Evolutionary conservation across 2,888 invertebrate species (phyloP), one percentile per base, ranked within the genome.

Genomic region (Dromius quadrimaculatus): DNA sequence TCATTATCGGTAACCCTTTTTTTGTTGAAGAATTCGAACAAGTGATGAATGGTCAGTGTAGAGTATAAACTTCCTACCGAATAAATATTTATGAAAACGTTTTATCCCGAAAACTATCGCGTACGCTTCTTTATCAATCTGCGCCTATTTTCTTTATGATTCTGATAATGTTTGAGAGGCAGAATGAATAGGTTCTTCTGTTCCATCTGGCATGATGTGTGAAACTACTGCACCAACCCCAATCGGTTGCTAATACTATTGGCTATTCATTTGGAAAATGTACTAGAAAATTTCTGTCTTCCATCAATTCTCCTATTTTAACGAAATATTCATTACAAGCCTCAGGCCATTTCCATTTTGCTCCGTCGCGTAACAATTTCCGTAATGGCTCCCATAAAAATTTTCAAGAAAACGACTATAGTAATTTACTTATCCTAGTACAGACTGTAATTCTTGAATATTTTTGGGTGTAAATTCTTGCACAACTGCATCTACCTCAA

Each of bases 21-120:
- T 57, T 2, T 8, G 23, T 23, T 8, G 15, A 57, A 57, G 28
- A 28, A 57, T 28, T 13, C n/a, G 22, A 9, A 57, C 28, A 8
- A 57, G 32, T 9, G 57, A 28, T 1, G 4, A 8, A 13, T 57
- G 57, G 2, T 57, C 57, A 2, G 57, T 57, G 11, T 11, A 57
- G 11, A 57, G 32, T 2, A 57, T 1, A 57, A 57, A 57, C 28
- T 57, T 57, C 8, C 28, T 6, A 5, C 57, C 57, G 22, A 23
- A 57, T 11, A 57, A 4, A 13, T 57, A 57, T 11, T 47, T 15
- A 19, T 47, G 19, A 19, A 47, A 17, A 20, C 20, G 19, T 22
- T 47, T 47, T 17, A 57, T 11, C 9, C 57, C 57, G 32, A 57
- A 57, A 57, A 23, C 15, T 28, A 57, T 23, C 4, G 23, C 57